A percentile compares a stretch with the other conserved stretches of the same genome.
Evolutionary conservation across 2,113 vertebrate genomes (phyloP).

Genomic region (Muntiacus reevesi): DNA sequence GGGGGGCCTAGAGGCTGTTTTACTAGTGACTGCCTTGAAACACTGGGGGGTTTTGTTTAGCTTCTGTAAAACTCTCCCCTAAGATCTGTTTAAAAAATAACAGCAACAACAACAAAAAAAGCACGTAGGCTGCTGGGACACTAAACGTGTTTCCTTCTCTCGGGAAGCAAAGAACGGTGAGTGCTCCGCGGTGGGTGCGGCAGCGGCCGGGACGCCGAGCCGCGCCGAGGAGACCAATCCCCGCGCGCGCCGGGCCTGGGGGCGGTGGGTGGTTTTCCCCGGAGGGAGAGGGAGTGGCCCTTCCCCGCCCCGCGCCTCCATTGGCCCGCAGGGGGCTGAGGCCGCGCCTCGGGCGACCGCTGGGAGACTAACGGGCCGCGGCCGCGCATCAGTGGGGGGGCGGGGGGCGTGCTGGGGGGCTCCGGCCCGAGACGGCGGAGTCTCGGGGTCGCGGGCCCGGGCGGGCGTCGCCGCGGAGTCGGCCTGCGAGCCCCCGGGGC

Average conservation of each 20-base stretch:
- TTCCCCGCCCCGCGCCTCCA: neutral
- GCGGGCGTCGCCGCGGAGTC: neutral
- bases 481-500: neutral
- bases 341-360: neutral
- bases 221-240: neutral
- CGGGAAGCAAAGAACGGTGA: neutral
- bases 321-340: slow-evolving; percentile 37
- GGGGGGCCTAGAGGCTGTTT: neutral
- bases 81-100: neutral
- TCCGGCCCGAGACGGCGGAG: neutral
- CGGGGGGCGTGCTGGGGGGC: neutral
- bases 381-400: fast-evolving
- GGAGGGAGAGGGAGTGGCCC: slow-evolving; percentile 54
- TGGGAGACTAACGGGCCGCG: fast-evolving
- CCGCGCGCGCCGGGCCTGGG: neutral
- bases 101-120: neutral
- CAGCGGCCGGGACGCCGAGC: neutral
- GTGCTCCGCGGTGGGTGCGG: neutral
- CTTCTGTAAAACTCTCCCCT: neutral
- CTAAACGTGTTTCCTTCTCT: neutral
- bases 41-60: neutral
- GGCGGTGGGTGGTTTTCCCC: slow-evolving; percentile 4
- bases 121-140: neutral
- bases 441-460: neutral
- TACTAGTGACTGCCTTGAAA: neutral